phyloP scores from a whole-genome alignment of 1,140 invertebrate species.

The Lepidurus couesii region DNA sequence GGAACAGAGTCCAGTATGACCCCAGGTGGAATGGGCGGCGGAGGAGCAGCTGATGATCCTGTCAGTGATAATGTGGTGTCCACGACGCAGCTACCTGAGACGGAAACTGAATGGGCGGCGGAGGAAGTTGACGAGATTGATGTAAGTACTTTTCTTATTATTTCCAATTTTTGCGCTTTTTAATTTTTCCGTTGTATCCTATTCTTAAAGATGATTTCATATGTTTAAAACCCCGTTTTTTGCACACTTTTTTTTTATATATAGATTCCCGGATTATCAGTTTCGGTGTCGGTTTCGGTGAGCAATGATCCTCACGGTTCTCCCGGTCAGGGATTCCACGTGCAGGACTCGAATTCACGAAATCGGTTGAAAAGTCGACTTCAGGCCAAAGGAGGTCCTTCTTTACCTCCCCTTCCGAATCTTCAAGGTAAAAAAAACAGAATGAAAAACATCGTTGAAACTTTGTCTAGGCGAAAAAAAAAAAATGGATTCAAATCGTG shows the following conservation, averaged over 20 bases:
- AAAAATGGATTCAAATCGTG: too few species aligned
- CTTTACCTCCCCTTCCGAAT: conserved; percentile 38
- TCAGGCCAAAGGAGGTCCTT: conserved; percentile 41
- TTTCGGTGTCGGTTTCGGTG: conserved; percentile 29
- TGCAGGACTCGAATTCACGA: conserved; percentile 37
- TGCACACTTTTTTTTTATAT: conserved; percentile 19
- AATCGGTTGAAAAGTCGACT: conserved; percentile 41
- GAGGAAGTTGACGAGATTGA: conserved; percentile 67
- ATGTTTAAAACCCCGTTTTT: too few species aligned
- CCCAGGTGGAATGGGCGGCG: conserved; percentile 45
- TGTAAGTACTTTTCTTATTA: conserved; percentile 47
- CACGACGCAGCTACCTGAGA: conserved; percentile 48
- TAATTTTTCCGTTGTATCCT: conserved; percentile 34
- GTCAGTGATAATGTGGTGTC: conserved; percentile 52
- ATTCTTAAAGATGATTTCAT: too few species aligned
- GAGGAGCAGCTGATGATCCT: conserved; percentile 47
- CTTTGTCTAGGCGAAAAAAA: neutral
- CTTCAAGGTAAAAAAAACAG: conserved; percentile 34
- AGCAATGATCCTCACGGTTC: conserved; percentile 36
- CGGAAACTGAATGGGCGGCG: conserved; percentile 47
- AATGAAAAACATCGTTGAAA: neutral
- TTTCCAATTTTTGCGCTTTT: conserved; percentile 23
- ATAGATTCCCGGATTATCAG: conserved; percentile 32
- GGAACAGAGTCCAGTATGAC: conserved; percentile 45
- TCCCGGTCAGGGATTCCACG: conserved; percentile 35